Base-by-base conservation (phyloP, 2,888 invertebrate species). In the Tryphoninae sp. region DNA sequence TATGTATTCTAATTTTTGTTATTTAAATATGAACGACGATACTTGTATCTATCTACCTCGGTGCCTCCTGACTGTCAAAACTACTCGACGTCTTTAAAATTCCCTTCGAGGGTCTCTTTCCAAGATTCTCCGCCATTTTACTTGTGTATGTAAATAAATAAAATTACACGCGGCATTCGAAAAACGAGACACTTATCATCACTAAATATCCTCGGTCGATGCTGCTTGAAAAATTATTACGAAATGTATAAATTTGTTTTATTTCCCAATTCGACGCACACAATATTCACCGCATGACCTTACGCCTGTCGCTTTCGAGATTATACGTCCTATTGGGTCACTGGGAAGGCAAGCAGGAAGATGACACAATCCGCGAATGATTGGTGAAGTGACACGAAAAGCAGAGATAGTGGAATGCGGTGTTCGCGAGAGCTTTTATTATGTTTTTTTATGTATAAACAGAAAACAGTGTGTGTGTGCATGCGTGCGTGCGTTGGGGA, bases 71-170 rank as follows among this genome's bases (percentile, higher is more conserved):
- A 82, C 95, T 95, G 92, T 98, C 98, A 91, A 98, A 96, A 93
- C 98, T 98, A 86, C 97, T 96, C 9, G 98, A 97, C 82, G 96
- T 96, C 93, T 98, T 98, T 81, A 98, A 93, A 91, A 98, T 98
- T 87, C 98, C 97, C 93, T 98, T 97, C 11, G 95, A 94, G 87
- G 97, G 97, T 92, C 95, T 95, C 92, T 96, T 97, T 88, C 95
- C 95, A 90, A 96, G 94, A 93, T 96, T 96, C 90, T 96, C 96
- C 86, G 96, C 94, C 95, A 95, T 95, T 86, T 84, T 82, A 51
- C 22, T 42, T 19, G 51, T 11, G 45, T 33, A 61, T 22, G 23
- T 67, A 72, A 53, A 75, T 76, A 79, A 76, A 71, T 76, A 76
- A 59, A 67, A 64, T 61, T 49, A 68, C 75, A 76, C 76, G 71